These are phyloP conservation scores for Argya squamiceps DNA, from an alignment of 2,797 vertebrate species.

Conservation along the genomic window DNA sequence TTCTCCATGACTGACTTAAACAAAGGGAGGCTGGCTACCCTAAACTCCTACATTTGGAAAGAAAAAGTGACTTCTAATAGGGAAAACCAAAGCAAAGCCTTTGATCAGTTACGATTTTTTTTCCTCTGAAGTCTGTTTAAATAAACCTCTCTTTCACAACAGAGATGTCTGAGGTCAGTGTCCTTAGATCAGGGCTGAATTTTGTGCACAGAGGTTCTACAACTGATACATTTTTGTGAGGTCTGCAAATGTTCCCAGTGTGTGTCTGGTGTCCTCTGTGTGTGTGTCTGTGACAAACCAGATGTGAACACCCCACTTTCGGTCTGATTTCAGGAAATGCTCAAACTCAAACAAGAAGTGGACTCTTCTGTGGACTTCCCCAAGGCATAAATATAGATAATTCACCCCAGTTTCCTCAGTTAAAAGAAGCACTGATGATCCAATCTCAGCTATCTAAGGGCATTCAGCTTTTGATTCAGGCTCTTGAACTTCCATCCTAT, in stretches of 20 bases:
- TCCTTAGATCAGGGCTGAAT: not conserved
- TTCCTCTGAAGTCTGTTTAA: not conserved
- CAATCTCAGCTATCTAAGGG: not conserved
- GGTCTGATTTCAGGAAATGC: not conserved
- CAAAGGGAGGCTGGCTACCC: not conserved
- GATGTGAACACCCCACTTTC: not conserved
- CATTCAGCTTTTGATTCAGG: not conserved
- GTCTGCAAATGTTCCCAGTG: not conserved
- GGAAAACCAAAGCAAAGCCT: not conserved
- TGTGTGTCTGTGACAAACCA: not conserved
- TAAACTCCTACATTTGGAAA: not conserved
- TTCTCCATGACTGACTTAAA: not conserved
- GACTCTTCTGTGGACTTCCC: not conserved
- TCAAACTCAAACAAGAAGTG: not conserved
- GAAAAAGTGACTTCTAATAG: not conserved
- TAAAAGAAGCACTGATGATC: not conserved
- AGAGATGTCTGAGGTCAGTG: not conserved
- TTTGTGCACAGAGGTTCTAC: not conserved
- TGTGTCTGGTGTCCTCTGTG: not conserved
- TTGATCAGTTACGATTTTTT: not conserved
- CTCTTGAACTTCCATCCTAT: not conserved
- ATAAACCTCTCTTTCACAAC: not conserved
- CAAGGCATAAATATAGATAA: not conserved
- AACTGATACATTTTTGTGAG: not conserved
- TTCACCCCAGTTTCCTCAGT: rapidly evolving